Percentiles rank a stretch among this genome's conserved stretches.
Conservation (phyloP, 2,113 vertebrate species). For the Marmota monax region DNA sequence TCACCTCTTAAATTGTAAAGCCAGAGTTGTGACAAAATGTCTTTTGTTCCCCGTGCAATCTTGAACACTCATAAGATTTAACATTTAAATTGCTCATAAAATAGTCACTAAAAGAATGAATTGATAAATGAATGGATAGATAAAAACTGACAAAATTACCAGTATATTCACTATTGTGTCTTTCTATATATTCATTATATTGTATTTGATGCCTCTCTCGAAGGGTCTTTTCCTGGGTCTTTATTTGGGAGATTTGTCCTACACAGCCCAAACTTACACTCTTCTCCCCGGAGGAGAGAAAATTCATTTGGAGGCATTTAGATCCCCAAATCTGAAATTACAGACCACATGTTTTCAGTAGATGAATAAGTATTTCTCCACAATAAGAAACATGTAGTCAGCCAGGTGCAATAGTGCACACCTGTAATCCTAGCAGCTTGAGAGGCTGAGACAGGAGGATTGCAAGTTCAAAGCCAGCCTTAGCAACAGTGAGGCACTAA, state of each 20-base stretch:
- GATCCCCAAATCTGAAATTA: not conserved
- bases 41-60: not conserved
- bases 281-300: not conserved
- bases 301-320: not conserved
- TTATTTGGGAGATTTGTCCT: not conserved
- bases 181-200: not conserved
- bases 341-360: not conserved
- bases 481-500: no score
- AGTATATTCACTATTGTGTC: not conserved
- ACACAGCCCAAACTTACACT: not conserved
- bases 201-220: not conserved
- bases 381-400: not conserved
- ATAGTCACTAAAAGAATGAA: not conserved
- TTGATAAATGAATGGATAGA: not conserved
- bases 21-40: not conserved
- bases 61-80: not conserved
- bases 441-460: no score
- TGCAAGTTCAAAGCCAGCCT: no score
- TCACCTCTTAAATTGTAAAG: not conserved
- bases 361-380: not conserved
- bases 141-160: not conserved
- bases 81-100: not conserved
- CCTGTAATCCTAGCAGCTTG: no score
- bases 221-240: not conserved
- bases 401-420: no score